phyloP scores from a whole-genome alignment of 2,113 vertebrate species.

The Tetrax tetrax region DNA sequence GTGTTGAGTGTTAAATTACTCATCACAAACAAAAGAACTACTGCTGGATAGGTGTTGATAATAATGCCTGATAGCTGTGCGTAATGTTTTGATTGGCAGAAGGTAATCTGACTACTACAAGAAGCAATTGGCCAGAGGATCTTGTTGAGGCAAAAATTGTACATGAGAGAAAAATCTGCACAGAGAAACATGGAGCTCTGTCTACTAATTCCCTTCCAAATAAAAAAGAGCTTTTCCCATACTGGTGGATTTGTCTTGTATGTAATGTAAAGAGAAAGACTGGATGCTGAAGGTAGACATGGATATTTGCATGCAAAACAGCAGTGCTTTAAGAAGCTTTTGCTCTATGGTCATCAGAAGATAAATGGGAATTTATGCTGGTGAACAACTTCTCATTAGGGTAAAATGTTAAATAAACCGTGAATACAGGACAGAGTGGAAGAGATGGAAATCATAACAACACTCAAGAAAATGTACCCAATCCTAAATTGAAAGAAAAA shows the following conservation, averaged over 20 bases:
- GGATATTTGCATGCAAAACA: not conserved
- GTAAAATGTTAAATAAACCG: not conserved
- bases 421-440: not conserved
- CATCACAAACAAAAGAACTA: slow-evolving; percentile 46
- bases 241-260: not conserved
- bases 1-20: slow-evolving; percentile 57
- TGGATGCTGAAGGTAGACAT: not conserved
- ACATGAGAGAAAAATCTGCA: not conserved
- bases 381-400: not conserved
- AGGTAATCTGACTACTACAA: slow-evolving; percentile 26
- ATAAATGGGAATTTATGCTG: not conserved
- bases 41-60: slow-evolving; percentile 56
- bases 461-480: not conserved
- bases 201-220: not conserved
- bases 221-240: not conserved
- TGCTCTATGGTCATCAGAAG: not conserved
- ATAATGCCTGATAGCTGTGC: slow-evolving; percentile 57
- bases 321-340: not conserved
- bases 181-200: not conserved
- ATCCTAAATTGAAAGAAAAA: not conserved
- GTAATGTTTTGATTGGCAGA: slow-evolving; percentile 42
- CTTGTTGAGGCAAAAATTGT: slow-evolving; percentile 17
- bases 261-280: not conserved
- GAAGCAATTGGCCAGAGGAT: slow-evolving; percentile 43
- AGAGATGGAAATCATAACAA: not conserved